Percentiles rank a stretch among this genome's conserved stretches.
phyloP scores from a whole-genome alignment of 1,140 invertebrate genomes.

The Bombus pascuorum region DNA sequence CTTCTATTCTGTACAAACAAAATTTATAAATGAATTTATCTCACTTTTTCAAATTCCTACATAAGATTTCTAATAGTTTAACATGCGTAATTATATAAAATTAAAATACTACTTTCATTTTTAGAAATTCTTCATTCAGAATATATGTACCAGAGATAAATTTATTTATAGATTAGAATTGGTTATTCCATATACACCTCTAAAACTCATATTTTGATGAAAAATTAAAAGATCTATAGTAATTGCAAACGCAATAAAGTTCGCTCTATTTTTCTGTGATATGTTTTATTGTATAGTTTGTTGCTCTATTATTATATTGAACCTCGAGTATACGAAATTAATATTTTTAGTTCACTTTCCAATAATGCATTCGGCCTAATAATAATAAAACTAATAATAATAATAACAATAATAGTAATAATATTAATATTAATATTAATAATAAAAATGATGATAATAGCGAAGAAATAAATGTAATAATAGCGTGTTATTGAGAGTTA shows the following conservation, averaged over 20 bases:
- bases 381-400: slow-evolving; percentile 5
- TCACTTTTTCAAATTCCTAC: neutral
- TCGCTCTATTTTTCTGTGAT: slow-evolving; percentile 5
- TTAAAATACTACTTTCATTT: neutral
- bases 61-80: neutral
- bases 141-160: neutral
- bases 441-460: slow-evolving; percentile 34
- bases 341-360: slow-evolving; percentile 29
- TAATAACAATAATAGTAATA: neutral
- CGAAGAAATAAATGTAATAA: slow-evolving; percentile 46
- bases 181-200: neutral
- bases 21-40: neutral
- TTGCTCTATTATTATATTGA: neutral
- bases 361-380: slow-evolving; percentile 62
- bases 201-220: neutral
- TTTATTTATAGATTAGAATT: neutral
- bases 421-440: slow-evolving; percentile 15
- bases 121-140: neutral
- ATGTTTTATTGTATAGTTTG: neutral
- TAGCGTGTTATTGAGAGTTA: slow-evolving; percentile 55
- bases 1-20: neutral
- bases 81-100: neutral
- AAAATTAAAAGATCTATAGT: neutral
- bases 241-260: slow-evolving; percentile 1
- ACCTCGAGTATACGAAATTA: neutral